Percentiles rank a stretch among this genome's conserved stretches.
Evolutionary conservation across 2,797 vertebrate genomes (phyloP).

Genomic region (Schizopygopsis malacanthus): DNA sequence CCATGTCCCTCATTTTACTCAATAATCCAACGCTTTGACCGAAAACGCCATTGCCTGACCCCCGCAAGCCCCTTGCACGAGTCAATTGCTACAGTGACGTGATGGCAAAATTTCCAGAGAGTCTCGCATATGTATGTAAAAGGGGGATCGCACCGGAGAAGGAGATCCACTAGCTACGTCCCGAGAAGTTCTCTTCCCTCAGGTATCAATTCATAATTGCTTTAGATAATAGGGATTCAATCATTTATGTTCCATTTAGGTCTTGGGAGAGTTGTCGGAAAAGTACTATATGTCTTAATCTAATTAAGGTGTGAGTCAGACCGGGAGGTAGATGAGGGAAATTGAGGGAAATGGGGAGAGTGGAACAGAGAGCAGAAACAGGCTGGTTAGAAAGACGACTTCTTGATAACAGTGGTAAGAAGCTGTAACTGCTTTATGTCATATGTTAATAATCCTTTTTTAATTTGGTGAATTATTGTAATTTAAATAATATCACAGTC

Average conservation of each 20-base stretch:
- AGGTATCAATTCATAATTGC: slow-evolving; percentile 63
- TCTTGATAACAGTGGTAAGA: neutral
- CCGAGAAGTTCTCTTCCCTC: slow-evolving; percentile 53
- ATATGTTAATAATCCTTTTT: neutral
- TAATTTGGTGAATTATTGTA: neutral
- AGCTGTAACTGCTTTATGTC: neutral
- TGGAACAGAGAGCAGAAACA: neutral
- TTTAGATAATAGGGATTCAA: slow-evolving; percentile 66
- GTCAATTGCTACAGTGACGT: too few species aligned
- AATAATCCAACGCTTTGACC: too few species aligned
- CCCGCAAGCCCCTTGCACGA: too few species aligned
- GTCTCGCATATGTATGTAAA: too few species aligned
- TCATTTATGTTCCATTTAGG: slow-evolving; percentile 65
- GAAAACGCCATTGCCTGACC: too few species aligned
- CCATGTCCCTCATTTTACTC: too few species aligned
- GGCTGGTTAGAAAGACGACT: slow-evolving; percentile 10
- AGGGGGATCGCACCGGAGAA: too few species aligned
- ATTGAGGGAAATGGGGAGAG: slow-evolving; percentile 16
- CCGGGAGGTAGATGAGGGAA: slow-evolving; percentile 38
- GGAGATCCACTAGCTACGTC: too few species aligned
- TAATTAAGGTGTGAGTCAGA: slow-evolving; percentile 61
- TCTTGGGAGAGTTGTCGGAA: slow-evolving; percentile 58
- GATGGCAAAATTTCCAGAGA: too few species aligned
- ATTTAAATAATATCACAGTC: neutral
- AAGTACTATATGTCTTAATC: slow-evolving; percentile 60